A percentile compares a stretch with the other conserved stretches of the same genome.
These are phyloP conservation scores for Andrena chrysosceles DNA, from an alignment of 2,888 invertebrate genomes.

Conservation along the genomic window DNA sequence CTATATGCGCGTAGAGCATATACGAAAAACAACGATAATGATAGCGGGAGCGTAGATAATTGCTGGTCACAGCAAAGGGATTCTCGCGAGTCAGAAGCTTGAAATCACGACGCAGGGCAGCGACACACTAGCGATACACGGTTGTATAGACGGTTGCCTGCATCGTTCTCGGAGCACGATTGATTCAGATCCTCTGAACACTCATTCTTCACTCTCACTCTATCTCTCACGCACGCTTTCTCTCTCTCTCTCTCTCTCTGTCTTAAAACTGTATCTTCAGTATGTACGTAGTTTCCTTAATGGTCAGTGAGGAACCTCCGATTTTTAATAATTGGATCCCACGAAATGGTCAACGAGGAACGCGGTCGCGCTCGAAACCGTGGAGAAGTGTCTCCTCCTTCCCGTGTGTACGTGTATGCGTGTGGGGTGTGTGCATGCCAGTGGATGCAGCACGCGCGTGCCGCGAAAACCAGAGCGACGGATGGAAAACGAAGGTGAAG, in stretches of 20 bases:
- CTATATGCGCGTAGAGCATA: not conserved
- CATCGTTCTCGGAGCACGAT: conserved; percentile 58
- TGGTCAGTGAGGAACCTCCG: conserved; percentile 71
- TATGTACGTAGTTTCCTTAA: conserved; percentile 53
- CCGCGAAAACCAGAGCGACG: conserved; percentile 23
- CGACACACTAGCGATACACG: not conserved
- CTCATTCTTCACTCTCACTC: conserved; percentile 39
- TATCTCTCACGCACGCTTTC: conserved; percentile 9
- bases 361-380: conserved; percentile 58
- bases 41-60: not conserved
- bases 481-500: not conserved
- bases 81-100: conserved; percentile 46
- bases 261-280: conserved; percentile 62
- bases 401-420: conserved; percentile 16
- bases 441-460: conserved; percentile 37
- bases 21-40: conserved; percentile 35
- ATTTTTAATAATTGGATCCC: conserved; percentile 70
- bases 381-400: conserved; percentile 18
- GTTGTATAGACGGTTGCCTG: conserved; percentile 15
- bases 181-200: conserved; percentile 67
- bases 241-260: conserved; percentile 19
- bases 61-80: conserved; percentile 25
- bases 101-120: not conserved
- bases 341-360: conserved; percentile 71
- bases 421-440: conserved; percentile 15